Percentiles rank a stretch among this genome's conserved stretches.
These are phyloP conservation scores for Sebastes kiyomatsui DNA, from an alignment of 2,797 vertebrate genomes.

Conservation along the genomic window DNA sequence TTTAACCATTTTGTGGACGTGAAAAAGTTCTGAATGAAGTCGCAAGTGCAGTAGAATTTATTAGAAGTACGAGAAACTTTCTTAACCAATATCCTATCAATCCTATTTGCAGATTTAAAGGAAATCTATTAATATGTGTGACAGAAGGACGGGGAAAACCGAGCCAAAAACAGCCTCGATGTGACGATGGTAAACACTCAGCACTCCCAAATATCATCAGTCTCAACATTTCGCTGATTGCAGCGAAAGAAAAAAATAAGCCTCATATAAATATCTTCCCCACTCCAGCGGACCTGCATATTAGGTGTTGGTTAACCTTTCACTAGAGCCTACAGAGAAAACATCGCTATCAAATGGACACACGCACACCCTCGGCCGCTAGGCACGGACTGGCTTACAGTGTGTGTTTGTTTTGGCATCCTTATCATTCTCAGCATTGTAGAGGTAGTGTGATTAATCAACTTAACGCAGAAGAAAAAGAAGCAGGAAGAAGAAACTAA, in stretches of 20 bases:
- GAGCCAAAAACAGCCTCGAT: not conserved
- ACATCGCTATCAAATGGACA: slow-evolving; percentile 34
- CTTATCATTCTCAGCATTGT: slow-evolving; percentile 13
- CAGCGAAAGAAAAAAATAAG: slow-evolving; percentile 20
- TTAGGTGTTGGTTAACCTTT: slow-evolving; percentile 58
- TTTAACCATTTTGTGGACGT: not conserved
- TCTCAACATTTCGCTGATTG: slow-evolving; percentile 43
- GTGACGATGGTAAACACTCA: not conserved
- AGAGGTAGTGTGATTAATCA: not conserved
- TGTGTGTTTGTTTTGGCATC: slow-evolving; percentile 10
- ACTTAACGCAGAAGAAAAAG: not conserved
- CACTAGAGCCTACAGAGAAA: slow-evolving; percentile 45
- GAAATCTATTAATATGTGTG: not conserved
- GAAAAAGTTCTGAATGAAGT: not conserved
- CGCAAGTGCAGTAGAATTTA: not conserved
- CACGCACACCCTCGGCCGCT: slow-evolving; percentile 20
- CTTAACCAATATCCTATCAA: not conserved
- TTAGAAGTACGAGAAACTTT: not conserved
- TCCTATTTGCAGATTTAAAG: not conserved
- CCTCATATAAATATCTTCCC: slow-evolving; percentile 26
- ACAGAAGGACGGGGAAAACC: not conserved
- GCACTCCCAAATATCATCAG: slow-evolving; percentile 28
- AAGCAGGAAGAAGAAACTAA: slow-evolving; percentile 1
- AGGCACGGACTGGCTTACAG: not conserved
- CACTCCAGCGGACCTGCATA: slow-evolving; percentile 21